Conservation (phyloP, 1,140 invertebrate species). For the Babylonia areolata region DNA sequence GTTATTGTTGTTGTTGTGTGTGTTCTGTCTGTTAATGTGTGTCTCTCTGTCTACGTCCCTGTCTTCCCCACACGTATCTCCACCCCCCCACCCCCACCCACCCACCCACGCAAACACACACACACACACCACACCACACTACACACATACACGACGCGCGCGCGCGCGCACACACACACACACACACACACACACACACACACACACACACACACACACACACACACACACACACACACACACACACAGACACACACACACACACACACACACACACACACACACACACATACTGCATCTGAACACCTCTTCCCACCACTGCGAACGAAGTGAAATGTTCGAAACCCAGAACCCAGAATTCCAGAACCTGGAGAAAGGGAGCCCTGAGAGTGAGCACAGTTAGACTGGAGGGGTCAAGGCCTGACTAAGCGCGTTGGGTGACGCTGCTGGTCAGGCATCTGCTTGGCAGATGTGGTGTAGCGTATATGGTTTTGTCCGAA, state of each 20-base stretch:
- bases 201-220: not conserved
- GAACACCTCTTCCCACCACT: not conserved
- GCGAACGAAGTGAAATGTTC: not conserved
- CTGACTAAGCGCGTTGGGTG: too few species aligned
- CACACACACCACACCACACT: not conserved
- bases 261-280: slow-evolving; percentile 11
- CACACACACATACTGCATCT: not conserved
- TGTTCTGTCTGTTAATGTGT: too few species aligned
- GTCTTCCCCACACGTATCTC: too few species aligned
- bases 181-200: not conserved
- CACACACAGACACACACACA: not conserved
- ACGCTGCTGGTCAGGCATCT: too few species aligned
- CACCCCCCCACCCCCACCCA: too few species aligned
- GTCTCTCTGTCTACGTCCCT: too few species aligned
- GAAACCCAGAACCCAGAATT: not conserved
- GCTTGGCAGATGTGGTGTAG: not conserved
- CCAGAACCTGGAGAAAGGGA: too few species aligned
- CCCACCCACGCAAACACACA: not conserved
- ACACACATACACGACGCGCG: not conserved
- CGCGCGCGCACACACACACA: not conserved
- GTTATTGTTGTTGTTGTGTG: too few species aligned
- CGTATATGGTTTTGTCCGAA: too few species aligned
- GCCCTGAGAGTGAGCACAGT: too few species aligned
- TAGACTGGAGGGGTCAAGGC: too few species aligned
- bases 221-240: not conserved